Percentiles rank a stretch among this genome's conserved stretches.
Conservation (phyloP, 1,140 invertebrate species). For the Drosophila arizonae region DNA sequence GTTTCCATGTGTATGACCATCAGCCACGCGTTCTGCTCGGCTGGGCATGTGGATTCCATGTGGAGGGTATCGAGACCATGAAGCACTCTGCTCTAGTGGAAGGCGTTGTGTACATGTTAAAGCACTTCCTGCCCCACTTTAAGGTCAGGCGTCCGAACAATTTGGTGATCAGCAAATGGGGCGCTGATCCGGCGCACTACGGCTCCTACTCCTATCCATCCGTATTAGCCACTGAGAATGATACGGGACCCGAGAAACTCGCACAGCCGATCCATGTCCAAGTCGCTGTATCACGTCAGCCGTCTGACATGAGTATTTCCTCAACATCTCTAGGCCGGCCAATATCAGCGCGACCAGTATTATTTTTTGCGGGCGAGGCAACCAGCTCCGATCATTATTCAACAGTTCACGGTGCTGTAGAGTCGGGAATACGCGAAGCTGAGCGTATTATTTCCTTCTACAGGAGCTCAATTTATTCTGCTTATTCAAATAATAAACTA, state of each 20-base stretch:
- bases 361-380: constrained; percentile 89
- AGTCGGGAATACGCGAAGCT: constrained; percentile 90
- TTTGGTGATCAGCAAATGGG: constrained; percentile 84
- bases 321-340: not conserved
- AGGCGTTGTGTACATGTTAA: constrained; percentile 82
- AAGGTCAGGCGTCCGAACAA: constrained; percentile 35
- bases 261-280: constrained; percentile 39
- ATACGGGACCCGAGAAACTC: constrained; percentile 75
- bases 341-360: constrained; percentile 48
- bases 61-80: constrained; percentile 84
- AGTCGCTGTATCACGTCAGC: not conserved
- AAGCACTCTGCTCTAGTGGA: constrained; percentile 82
- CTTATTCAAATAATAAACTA: too few relatives aligned
- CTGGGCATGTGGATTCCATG: constrained; percentile 84
- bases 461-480: not conserved
- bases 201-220: constrained; percentile 88
- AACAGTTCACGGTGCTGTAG: constrained; percentile 92
- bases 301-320: not conserved
- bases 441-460: constrained; percentile 70
- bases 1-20: constrained; percentile 85
- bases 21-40: constrained; percentile 87
- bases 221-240: constrained; percentile 83
- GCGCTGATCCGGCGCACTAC: constrained; percentile 85
- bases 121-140: constrained; percentile 66
- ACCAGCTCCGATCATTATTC: constrained; percentile 87